Conservation (phyloP, 1,140 invertebrate species). For the Neotoxoptera formosana region DNA sequence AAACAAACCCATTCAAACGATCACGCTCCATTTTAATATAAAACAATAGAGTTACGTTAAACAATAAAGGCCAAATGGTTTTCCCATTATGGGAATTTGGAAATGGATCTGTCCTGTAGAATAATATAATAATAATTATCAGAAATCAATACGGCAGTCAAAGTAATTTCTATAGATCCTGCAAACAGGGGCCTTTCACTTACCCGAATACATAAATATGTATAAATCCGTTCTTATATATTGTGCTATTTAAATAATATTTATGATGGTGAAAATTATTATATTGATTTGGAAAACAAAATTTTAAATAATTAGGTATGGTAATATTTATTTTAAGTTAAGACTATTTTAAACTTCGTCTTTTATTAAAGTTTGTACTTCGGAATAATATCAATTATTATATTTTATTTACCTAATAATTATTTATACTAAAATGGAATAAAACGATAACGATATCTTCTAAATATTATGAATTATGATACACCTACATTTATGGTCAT, state of each 20-base stretch:
- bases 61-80: conserved; percentile 21
- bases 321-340: too few species aligned
- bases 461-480: too few species aligned
- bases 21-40: conserved; percentile 1
- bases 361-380: too few species aligned
- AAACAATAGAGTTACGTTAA: conserved; percentile 22
- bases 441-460: too few species aligned
- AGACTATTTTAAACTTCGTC: too few species aligned
- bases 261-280: background rate
- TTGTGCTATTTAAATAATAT: background rate
- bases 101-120: conserved; percentile 7
- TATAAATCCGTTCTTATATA: background rate
- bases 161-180: conserved; percentile 24
- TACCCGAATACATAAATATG: background rate
- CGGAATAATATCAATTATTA: too few species aligned
- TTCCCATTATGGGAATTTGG: background rate
- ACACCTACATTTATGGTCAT: too few species aligned
- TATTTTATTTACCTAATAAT: too few species aligned
- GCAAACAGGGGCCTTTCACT: background rate
- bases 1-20: background rate
- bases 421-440: too few species aligned
- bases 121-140: conserved; percentile 14
- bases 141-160: background rate
- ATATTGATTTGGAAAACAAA: too few species aligned
- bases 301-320: too few species aligned